phyloP scores from a whole-genome alignment of 2,113 vertebrate genomes.

The Toxotes jaculatrix region DNA sequence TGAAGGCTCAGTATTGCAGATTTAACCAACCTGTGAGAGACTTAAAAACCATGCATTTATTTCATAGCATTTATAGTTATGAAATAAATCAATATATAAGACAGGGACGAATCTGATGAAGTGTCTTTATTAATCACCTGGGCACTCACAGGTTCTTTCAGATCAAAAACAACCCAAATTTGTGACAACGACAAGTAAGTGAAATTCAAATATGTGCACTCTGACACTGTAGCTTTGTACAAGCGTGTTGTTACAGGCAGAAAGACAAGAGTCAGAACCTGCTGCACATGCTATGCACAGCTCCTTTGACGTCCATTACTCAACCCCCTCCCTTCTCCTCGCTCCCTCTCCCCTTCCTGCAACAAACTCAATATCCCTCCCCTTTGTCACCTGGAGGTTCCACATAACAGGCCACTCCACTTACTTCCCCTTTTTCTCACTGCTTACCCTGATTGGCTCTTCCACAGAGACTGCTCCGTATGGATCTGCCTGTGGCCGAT shows the following conservation, averaged over 20 bases:
- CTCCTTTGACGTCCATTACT: slow-evolving; percentile 54
- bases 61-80: no score
- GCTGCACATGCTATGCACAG: slow-evolving; percentile 63
- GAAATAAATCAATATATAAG: neutral
- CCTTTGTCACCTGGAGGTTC: slow-evolving; percentile 79
- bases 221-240: neutral
- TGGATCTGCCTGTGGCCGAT: slow-evolving; percentile 94
- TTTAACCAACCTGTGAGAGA: slow-evolving; percentile 44
- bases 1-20: neutral
- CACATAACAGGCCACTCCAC: slow-evolving; percentile 28
- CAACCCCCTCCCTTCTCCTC: slow-evolving; percentile 22
- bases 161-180: neutral
- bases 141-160: slow-evolving; percentile 52
- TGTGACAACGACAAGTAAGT: neutral
- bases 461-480: slow-evolving; percentile 91
- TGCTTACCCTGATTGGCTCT: slow-evolving; percentile 72
- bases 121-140: neutral
- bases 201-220: neutral
- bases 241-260: slow-evolving; percentile 19
- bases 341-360: slow-evolving; percentile 21
- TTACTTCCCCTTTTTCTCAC: slow-evolving; percentile 46
- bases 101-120: neutral
- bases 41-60: neutral
- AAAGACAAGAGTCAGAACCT: slow-evolving; percentile 29
- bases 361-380: slow-evolving; percentile 29